Evolutionary conservation across 2,888 invertebrate species (phyloP).

Genomic region (Perizoma affinitatum): DNA sequence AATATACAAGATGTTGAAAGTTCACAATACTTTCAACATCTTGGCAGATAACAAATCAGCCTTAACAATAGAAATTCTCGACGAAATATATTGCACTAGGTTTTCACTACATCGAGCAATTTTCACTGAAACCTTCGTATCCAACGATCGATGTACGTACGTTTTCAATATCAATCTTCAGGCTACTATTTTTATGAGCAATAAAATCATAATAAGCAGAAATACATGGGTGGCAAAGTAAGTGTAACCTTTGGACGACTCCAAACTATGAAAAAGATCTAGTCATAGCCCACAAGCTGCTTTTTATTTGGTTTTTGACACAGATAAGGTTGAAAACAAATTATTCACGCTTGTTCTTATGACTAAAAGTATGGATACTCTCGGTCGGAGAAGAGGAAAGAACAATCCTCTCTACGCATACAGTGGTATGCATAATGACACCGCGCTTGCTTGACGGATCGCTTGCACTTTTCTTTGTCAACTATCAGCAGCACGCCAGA

Average conservation of each 20-base stretch:
- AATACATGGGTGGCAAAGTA: too few species aligned
- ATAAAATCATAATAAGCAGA: too few species aligned
- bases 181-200: slow-evolving; percentile 14
- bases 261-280: too few species aligned
- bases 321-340: too few species aligned
- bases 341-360: slow-evolving; percentile 3
- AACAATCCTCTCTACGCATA: slow-evolving; percentile 32
- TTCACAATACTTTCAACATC: slow-evolving; percentile 44
- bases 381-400: slow-evolving; percentile 21
- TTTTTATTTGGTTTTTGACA: too few species aligned
- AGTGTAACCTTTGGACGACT: too few species aligned
- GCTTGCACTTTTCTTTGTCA: slow-evolving; percentile 57
- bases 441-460: slow-evolving; percentile 43
- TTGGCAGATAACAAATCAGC: slow-evolving; percentile 51
- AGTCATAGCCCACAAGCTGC: too few species aligned
- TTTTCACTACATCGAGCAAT: slow-evolving; percentile 38
- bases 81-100: slow-evolving; percentile 45
- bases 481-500: slow-evolving; percentile 36
- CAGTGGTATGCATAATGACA: slow-evolving; percentile 43
- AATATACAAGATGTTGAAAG: slow-evolving; percentile 24
- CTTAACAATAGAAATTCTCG: slow-evolving; percentile 49
- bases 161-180: slow-evolving; percentile 20
- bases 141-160: slow-evolving; percentile 3
- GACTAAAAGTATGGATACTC: slow-evolving; percentile 5
- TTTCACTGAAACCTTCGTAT: slow-evolving; percentile 21